phyloP scores from a whole-genome alignment of 2,113 vertebrate genomes.

The Rhea pennata region DNA sequence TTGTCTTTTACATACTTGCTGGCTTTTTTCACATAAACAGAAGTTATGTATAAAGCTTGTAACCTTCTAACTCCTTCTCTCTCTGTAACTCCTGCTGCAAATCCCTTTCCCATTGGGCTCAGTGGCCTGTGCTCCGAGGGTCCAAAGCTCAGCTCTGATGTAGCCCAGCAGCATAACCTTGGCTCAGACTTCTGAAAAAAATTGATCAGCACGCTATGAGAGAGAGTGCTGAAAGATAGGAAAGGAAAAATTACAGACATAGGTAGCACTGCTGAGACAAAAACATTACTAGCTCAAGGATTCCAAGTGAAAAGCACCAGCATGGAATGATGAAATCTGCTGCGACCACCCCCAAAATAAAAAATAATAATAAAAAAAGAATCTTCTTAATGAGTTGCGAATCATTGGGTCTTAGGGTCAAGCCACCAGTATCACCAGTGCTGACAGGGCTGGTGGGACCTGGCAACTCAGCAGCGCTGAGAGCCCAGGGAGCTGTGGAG shows the following conservation, averaged over 20 bases:
- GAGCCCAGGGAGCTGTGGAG: neutral
- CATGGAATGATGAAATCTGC: neutral
- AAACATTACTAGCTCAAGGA: neutral
- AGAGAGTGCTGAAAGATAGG: neutral
- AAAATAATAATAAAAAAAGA: neutral
- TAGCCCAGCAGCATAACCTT: neutral
- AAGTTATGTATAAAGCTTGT: neutral
- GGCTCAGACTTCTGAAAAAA: neutral
- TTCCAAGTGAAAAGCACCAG: neutral
- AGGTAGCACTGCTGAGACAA: neutral
- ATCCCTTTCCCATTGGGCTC: neutral
- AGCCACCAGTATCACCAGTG: neutral
- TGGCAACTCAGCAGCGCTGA: neutral
- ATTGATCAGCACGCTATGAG: neutral
- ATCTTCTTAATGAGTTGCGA: neutral
- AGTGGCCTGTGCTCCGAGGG: neutral
- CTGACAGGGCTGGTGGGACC: neutral
- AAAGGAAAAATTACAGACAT: neutral
- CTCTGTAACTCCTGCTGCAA: neutral
- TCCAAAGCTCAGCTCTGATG: neutral
- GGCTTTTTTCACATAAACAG: neutral
- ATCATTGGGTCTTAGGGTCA: neutral
- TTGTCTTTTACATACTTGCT: neutral
- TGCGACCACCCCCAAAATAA: neutral
- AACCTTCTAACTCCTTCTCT: neutral